Conservation (phyloP, 2,797 vertebrate genomes). For the Muscicapa striata region DNA sequence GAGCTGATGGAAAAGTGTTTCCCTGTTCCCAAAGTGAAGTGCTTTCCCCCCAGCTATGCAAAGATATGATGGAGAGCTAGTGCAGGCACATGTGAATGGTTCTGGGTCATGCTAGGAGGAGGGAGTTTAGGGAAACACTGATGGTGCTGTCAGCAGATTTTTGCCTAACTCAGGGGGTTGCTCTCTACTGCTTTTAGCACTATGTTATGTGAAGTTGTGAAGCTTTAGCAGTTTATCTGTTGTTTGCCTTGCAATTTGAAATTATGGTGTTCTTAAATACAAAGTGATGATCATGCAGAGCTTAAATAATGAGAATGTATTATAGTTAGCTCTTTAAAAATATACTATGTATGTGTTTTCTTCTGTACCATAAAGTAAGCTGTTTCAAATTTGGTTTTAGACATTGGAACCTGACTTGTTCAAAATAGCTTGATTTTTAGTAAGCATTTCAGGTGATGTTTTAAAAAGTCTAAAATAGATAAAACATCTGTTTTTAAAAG, state of each 20-base stretch:
- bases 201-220: not conserved
- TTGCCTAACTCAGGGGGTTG: not conserved
- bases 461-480: not conserved
- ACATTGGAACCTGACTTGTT: not conserved
- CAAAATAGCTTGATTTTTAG: not conserved
- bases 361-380: not conserved
- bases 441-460: not conserved
- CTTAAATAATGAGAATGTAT: not conserved
- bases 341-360: rapidly evolving
- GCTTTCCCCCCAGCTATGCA: not conserved
- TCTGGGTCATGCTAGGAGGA: not conserved
- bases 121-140: not conserved
- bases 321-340: not conserved
- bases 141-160: rapidly evolving
- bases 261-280: not conserved
- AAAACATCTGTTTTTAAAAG: not conserved
- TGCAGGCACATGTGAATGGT: not conserved
- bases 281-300: not conserved
- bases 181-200: not conserved
- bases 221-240: not conserved
- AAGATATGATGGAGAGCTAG: rapidly evolving
- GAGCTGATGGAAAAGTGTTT: not conserved
- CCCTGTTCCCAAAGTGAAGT: not conserved
- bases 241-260: not conserved
- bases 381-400: not conserved